These are phyloP conservation scores for Macrotrachela quadricornifera DNA, from an alignment of 1,140 invertebrate genomes.

Conservation along the genomic window DNA sequence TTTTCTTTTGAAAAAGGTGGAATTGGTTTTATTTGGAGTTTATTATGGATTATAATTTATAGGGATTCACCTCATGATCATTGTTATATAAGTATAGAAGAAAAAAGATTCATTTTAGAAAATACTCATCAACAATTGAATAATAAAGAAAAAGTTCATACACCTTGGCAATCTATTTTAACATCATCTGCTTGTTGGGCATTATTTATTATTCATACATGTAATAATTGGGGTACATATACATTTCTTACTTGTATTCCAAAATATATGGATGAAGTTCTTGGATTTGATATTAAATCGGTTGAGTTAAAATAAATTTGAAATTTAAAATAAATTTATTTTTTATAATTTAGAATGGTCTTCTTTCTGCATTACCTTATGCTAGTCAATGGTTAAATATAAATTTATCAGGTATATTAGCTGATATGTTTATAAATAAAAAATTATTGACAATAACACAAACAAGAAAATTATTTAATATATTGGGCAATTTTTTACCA, in stretches of 20 bases:
- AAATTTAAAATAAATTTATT: too few relatives aligned
- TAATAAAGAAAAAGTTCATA: neutral
- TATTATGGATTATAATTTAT: conserved; percentile 61
- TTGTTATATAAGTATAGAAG: conserved; percentile 55
- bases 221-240: conserved; percentile 56
- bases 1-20: conserved; percentile 31
- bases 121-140: neutral
- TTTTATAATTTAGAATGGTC: conserved; percentile 8
- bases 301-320: too few relatives aligned
- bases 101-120: conserved; percentile 51
- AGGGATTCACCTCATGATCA: conserved; percentile 63
- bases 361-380: conserved; percentile 7
- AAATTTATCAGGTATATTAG: neutral
- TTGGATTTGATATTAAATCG: conserved; percentile 24
- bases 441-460: neutral
- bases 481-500: too few relatives aligned
- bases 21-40: conserved; percentile 55
- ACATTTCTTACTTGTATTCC: conserved; percentile 35
- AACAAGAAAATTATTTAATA: too few relatives aligned
- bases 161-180: conserved; percentile 50
- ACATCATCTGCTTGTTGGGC: conserved; percentile 68
- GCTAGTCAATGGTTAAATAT: neutral
- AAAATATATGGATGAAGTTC: conserved; percentile 27
- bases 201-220: conserved; percentile 66
- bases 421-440: conserved; percentile 2